Percentiles rank a stretch among this genome's conserved stretches.
Conservation (phyloP, 1,140 invertebrate genomes). For the Drosophila bocqueti region DNA sequence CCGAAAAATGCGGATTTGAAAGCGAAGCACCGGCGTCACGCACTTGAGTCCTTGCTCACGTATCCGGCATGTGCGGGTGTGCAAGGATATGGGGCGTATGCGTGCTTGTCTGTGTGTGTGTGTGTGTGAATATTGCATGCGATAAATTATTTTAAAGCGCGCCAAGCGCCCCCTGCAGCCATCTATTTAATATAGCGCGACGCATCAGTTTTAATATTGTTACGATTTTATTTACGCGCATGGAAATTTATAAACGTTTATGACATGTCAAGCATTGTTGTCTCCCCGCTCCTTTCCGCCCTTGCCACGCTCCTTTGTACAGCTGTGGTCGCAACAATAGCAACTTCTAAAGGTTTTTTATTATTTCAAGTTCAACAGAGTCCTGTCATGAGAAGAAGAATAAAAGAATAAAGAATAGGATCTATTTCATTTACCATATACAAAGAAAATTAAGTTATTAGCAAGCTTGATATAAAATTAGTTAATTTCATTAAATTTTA, state of each 20-base stretch:
- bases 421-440: neutral
- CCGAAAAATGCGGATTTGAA: conserved; percentile 22
- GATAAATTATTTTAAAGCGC: conserved; percentile 82
- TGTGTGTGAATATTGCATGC: conserved; percentile 70
- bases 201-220: conserved; percentile 80
- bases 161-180: conserved; percentile 11
- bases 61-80: conserved; percentile 23
- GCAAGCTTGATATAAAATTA: too few species aligned
- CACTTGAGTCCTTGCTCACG: conserved; percentile 47
- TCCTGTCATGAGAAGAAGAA: too few species aligned
- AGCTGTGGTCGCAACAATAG: neutral
- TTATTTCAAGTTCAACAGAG: neutral
- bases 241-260: conserved; percentile 79
- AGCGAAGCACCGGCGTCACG: conserved; percentile 44
- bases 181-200: conserved; percentile 76
- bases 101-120: conserved; percentile 13
- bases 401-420: too few species aligned
- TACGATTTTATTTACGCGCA: conserved; percentile 75
- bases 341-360: too few species aligned
- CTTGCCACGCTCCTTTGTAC: neutral
- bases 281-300: neutral
- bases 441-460: neutral
- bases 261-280: conserved; percentile 56
- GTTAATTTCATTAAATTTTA: too few species aligned
- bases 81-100: conserved; percentile 4